phyloP scores from a whole-genome alignment of 2,797 vertebrate species.

The Pogoniulus pusillus region DNA sequence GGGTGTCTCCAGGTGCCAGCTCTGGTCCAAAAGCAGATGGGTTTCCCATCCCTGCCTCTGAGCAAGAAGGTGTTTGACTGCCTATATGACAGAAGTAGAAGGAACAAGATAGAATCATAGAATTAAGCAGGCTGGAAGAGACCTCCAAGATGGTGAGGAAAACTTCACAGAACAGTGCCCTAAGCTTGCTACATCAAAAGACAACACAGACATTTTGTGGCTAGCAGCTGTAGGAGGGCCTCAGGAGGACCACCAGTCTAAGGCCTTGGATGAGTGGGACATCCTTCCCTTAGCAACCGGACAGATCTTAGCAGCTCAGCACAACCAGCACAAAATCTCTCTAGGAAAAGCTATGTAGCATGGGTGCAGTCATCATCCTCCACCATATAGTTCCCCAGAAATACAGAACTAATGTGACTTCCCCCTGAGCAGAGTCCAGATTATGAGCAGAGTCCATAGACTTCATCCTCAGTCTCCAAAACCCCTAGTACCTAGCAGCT shows the following conservation, averaged over 20 bases:
- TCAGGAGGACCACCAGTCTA: neutral
- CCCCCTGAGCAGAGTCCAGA: neutral
- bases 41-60: neutral
- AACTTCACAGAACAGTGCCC: neutral
- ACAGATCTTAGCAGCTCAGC: neutral
- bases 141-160: too few species aligned
- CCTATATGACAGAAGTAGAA: neutral
- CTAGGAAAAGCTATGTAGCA: neutral
- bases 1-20: constrained; percentile 4
- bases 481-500: neutral
- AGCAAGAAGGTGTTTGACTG: neutral
- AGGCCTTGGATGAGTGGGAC: neutral
- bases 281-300: neutral
- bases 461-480: neutral
- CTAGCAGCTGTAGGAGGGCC: neutral
- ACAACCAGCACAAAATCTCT: neutral
- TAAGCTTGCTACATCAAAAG: neutral
- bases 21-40: neutral
- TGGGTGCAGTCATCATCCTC: neutral
- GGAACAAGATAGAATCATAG: neutral
- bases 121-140: too few species aligned
- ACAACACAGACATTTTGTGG: neutral
- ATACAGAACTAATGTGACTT: neutral
- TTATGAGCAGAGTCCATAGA: neutral
- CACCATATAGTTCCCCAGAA: neutral